Evolutionary conservation across 2,113 vertebrate species (phyloP).

Genomic region (Prietella phreatophila): DNA sequence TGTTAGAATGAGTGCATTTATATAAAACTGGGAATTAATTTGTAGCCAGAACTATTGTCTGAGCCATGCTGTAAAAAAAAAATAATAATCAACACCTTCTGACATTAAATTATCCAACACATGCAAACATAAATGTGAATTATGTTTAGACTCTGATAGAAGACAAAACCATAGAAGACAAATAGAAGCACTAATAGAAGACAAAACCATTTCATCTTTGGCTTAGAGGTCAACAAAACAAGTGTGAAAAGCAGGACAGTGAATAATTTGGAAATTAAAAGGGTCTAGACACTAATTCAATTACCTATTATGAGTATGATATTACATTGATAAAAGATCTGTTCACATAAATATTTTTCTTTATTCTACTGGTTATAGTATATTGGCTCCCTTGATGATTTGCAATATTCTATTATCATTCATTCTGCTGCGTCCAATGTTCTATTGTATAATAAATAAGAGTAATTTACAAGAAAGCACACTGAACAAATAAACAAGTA

Average conservation of each 20-base stretch:
- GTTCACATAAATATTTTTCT: conserved; percentile 11
- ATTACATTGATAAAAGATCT: background rate
- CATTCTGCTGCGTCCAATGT: background rate
- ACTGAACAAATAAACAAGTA: conserved; percentile 16
- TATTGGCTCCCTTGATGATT: background rate
- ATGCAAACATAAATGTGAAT: background rate
- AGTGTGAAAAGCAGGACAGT: background rate
- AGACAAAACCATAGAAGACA: background rate
- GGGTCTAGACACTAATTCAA: conserved; percentile 1
- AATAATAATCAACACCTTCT: background rate
- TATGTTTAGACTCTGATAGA: background rate
- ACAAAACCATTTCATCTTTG: background rate
- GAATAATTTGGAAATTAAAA: background rate
- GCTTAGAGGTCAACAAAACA: background rate
- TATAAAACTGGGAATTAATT: background rate
- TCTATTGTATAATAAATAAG: conserved; percentile 17
- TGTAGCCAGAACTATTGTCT: background rate
- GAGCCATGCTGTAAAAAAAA: background rate
- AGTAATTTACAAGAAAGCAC: background rate
- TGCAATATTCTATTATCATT: background rate
- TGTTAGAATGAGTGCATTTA: background rate
- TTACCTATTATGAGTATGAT: conserved; percentile 13
- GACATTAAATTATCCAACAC: background rate
- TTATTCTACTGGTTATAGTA: conserved; percentile 6
- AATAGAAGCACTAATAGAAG: background rate